Evolutionary conservation across 2,888 invertebrate species (phyloP), one percentile per base, ranked within the genome.

Genomic region (Dynastes grantii): DNA sequence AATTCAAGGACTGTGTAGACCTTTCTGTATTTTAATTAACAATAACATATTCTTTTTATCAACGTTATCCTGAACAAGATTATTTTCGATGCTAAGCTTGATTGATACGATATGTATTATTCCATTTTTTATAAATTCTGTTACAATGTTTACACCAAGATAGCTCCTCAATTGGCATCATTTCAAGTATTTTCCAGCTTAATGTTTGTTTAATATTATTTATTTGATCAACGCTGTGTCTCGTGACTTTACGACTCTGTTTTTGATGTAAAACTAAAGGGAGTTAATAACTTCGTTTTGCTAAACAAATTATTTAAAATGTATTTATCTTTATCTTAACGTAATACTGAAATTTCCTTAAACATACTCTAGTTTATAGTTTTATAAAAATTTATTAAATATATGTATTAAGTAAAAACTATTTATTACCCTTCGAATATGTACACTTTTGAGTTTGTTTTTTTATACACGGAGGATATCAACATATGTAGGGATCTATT

Each of bases 181-280:
- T 13, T 71, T 71, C 70, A 71, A 71, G 51, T 71, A 71, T 71
- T 71, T 71, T 71, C 16, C 29, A 16, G 37, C 32, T 55, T 71
- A 37, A 29, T 65, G 32, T 65, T 65, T 37, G 16, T 16, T 32
- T 29, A 29, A 9, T 16, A 53, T 71, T 71, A 71, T 71, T 55
- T 71, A 71, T 71, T 29, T 29, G 13, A 71, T 70, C 51, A 27
- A 13, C 5, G 22, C 55, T 8, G 22, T 16, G 16, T 16, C 45
- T 8, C 45, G 40, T 40, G 40, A 40, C 45, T 65, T 65, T 45
- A 65, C 45, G 65, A 65, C n/a, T 65, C 40, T 65, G 65, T 65
- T 65, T 65, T 65, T 45, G 65, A 65, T 65, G 40, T 45, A 65
- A 40, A n/a, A 2, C n/a, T n/a, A 37, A 65, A n/a, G 16, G 45